phyloP scores from a whole-genome alignment of 2,113 vertebrate genomes.

The Mesembrinibis cayennensis region DNA sequence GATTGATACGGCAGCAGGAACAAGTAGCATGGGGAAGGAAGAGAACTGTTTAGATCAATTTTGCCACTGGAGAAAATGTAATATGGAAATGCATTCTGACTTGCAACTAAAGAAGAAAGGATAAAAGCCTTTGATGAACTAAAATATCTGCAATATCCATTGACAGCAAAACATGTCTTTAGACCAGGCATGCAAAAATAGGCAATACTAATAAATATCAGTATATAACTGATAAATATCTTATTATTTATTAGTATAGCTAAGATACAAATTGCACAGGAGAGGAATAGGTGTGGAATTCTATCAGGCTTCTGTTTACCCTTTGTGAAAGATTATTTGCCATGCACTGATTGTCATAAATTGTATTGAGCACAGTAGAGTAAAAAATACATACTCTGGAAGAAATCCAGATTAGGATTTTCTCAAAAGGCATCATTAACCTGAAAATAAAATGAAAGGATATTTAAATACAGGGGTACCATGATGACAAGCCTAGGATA shows the following conservation, averaged over 20 bases:
- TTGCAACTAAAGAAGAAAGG: not conserved
- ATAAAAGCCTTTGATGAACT: not conserved
- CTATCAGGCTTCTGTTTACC: not conserved
- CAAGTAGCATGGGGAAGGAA: not conserved
- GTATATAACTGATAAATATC: not conserved
- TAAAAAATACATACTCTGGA: not conserved
- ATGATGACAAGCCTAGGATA: not conserved
- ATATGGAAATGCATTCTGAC: not conserved
- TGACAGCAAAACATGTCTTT: not conserved
- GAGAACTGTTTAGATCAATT: slow-evolving; percentile 6
- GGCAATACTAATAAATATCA: not conserved
- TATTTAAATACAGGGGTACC: not conserved
- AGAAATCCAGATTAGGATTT: not conserved
- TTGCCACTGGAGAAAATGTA: not conserved
- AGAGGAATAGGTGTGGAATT: not conserved
- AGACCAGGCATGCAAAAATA: not conserved
- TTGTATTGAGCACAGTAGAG: not conserved
- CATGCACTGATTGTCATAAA: not conserved
- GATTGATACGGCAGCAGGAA: slow-evolving; percentile 41
- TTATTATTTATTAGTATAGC: not conserved
- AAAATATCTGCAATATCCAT: not conserved
- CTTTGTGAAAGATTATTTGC: not conserved
- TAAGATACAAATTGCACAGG: not conserved
- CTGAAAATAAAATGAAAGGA: not conserved
- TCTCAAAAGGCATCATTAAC: not conserved